Evolutionary conservation across 2,797 vertebrate species (phyloP), one percentile per base, ranked within the genome.

Genomic region (Clarias laeviceps): DNA sequence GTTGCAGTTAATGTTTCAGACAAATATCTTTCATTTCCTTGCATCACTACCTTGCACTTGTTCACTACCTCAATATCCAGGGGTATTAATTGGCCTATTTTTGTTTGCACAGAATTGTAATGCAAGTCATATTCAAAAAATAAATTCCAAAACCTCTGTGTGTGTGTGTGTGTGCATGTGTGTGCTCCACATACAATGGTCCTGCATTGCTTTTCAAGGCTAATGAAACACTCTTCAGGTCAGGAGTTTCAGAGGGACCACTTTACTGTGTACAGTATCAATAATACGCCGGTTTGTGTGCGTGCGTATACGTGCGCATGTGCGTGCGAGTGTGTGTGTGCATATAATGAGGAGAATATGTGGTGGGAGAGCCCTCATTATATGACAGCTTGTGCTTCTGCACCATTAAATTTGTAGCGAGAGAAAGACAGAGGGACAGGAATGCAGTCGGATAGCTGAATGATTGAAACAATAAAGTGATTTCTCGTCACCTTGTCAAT

Each of bases 211-310:
- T 87, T 88, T 88, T 86, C 74, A 68, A 9, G 73, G 69, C 20
- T 40, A 88, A 90, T 83, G 85, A 87, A 90, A 88, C 59, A 81
- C 84, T 88, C 86, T 24, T 83, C 86, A 85, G 86, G 85, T 66
- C 80, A 84, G 76, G 29, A 37, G 86, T 90, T 90, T 89, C 88
- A 86, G 54, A 84, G 86, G 89, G 89, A 90, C 89, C 89, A 90
- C 89, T 90, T 89, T 90, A 83, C 77, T 79, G 83, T 87, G 85
- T 86, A 85, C 86, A 84, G 69, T 87, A 87, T 90, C 87, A 90
- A 90, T 90, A 87, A 81, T 78, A 62, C 54, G 61, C 57, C 14
- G 68, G 32, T 89, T 74, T 87, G 85, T 68, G 69, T 66, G 34
- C 78, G 40, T n/a, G 37, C 82, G 50, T 57, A 61, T 86, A 50